A percentile compares a stretch with the other conserved stretches of the same genome.
phyloP scores from a whole-genome alignment of 2,888 invertebrate species.

The Aleiodes alternator region DNA sequence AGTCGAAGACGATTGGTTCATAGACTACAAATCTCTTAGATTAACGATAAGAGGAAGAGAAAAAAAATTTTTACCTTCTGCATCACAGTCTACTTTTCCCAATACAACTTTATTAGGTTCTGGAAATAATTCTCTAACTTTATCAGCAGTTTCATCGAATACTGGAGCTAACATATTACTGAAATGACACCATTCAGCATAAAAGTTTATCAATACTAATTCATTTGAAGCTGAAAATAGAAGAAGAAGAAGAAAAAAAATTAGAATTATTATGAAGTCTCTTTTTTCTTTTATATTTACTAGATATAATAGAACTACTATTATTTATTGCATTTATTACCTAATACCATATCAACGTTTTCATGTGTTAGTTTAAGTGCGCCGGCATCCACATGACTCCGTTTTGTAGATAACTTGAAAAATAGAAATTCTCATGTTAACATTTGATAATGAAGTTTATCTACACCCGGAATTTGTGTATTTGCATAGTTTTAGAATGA shows the following conservation, averaged over 20 bases:
- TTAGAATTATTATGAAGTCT: too few relatives aligned
- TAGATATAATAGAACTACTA: not conserved
- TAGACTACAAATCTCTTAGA: too few relatives aligned
- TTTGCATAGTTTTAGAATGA: not conserved
- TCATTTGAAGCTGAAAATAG: constrained; percentile 91
- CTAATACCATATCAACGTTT: constrained; percentile 90
- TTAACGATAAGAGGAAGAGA: too few relatives aligned
- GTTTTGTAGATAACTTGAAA: constrained; percentile 58
- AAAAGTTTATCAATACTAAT: constrained; percentile 98
- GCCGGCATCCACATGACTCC: constrained; percentile 87
- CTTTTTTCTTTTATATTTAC: not conserved
- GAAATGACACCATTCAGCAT: constrained; percentile 99
- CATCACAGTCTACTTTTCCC: constrained; percentile 98
- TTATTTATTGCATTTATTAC: constrained; percentile 74
- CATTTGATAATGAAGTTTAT: not conserved
- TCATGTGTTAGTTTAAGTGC: constrained; percentile 88
- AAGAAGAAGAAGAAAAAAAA: constrained; percentile 23
- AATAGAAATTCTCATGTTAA: not conserved
- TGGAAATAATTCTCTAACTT: constrained; percentile 86
- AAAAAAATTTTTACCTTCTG: too few relatives aligned
- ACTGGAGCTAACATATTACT: constrained; percentile 97
- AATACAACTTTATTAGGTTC: constrained; percentile 91
- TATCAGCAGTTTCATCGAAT: constrained; percentile 96
- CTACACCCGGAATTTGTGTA: not conserved
- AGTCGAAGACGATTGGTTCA: too few relatives aligned